Conservation (phyloP, 2,113 vertebrate species). For the Chloebia gouldiae region DNA sequence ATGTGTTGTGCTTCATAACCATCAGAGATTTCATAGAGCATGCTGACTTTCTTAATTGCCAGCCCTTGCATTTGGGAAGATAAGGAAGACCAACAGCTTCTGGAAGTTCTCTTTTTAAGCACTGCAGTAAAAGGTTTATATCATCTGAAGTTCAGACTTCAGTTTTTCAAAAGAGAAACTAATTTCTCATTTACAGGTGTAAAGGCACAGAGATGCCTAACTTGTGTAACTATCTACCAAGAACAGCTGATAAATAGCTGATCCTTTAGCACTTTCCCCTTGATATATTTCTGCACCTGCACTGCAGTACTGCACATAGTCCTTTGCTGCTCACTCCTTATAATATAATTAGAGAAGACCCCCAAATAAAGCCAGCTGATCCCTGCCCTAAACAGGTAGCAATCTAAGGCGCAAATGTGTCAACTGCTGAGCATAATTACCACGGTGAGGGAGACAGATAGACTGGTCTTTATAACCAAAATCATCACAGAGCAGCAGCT, state of each 20-base stretch:
- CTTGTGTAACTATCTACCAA: neutral
- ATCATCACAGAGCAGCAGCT: neutral
- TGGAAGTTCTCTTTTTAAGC: neutral
- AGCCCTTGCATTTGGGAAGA: neutral
- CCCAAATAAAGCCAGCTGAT: neutral
- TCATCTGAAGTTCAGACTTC: neutral
- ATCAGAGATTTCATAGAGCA: neutral
- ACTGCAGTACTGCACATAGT: fast-evolving
- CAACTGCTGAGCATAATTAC: neutral
- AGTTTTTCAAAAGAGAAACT: neutral
- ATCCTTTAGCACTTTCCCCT: neutral
- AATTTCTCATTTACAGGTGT: neutral
- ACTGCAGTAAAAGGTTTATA: neutral
- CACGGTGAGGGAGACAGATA: neutral
- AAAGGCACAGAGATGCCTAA: neutral
- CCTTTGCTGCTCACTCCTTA: neutral
- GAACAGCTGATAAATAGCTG: neutral
- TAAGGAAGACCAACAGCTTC: neutral
- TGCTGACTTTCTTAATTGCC: neutral
- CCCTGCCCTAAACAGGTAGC: neutral
- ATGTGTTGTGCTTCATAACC: neutral
- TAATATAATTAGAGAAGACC: neutral
- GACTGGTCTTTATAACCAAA: neutral
- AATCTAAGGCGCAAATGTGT: neutral
- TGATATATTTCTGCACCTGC: neutral